These are phyloP conservation scores for Meiosimyza decipiens DNA, from an alignment of 2,888 invertebrate species.

Conservation along the genomic window DNA sequence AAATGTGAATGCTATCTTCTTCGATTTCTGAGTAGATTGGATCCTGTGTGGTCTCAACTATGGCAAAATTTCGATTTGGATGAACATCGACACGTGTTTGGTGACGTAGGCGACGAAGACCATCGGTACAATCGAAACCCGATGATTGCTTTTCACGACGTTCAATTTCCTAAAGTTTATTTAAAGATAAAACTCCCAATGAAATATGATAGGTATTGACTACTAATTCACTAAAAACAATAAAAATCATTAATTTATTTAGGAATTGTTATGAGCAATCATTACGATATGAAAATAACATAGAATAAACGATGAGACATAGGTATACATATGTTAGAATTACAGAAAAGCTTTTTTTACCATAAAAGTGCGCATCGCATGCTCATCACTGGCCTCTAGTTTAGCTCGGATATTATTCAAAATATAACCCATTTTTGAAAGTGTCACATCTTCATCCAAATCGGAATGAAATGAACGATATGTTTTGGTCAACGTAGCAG, in stretches of 20 bases:
- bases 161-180: slow-evolving; percentile 43
- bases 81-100: slow-evolving; percentile 3
- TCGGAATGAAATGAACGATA: slow-evolving; percentile 63
- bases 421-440: slow-evolving; percentile 62
- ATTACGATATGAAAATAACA: background rate
- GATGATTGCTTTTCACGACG: slow-evolving; percentile 34
- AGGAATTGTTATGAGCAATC: background rate
- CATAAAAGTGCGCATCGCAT: slow-evolving; percentile 57
- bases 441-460: slow-evolving; percentile 60
- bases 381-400: slow-evolving; percentile 60
- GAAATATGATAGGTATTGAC: background rate
- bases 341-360: slow-evolving; percentile 47
- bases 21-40: slow-evolving; percentile 66
- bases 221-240: background rate
- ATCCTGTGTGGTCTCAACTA: slow-evolving; percentile 42
- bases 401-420: slow-evolving; percentile 61
- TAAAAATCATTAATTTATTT: background rate
- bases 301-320: background rate
- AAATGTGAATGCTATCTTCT: slow-evolving; percentile 56
- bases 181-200: background rate
- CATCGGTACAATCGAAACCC: slow-evolving; percentile 51
- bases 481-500: slow-evolving; percentile 46
- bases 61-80: slow-evolving; percentile 38
- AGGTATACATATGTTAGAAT: background rate
- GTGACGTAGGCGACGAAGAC: slow-evolving; percentile 5